Evolutionary conservation across 2,888 invertebrate genomes (phyloP), one percentile per base, ranked within the genome.

Genomic region (Masnerella sp.): DNA sequence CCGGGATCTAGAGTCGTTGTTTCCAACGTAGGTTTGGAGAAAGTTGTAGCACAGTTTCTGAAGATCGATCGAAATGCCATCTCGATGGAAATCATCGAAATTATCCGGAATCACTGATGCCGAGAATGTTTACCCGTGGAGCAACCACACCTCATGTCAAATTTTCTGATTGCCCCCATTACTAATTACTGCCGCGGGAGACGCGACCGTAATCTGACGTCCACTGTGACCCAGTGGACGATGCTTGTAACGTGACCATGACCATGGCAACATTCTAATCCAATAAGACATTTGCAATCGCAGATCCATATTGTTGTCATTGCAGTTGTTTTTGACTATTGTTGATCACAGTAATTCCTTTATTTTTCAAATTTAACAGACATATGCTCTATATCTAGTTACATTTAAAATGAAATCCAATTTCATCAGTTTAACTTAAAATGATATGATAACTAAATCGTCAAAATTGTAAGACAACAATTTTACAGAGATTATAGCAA

Each of bases 11-110:
- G 9, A 30, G 28, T n/a, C 42, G 56, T 43, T 40, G 43, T 25
- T 30, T 22, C 18, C 20, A 32, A n/a, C 18, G 25, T 45, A 45
- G 45, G 45, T 36, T 38, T 28, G 47, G 59, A 47, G 59, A 59
- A 59, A 59, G 59, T 59, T 59, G 59, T 59, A 59, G 59, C 59
- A 59, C 59, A 59, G 15, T 43, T 59, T 59, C 59, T 59, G 30
- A 5, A 47, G 59, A 59, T 59, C 59, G 59, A 59, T 59, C 58
- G 58, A 58, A 20, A 58, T 58, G 58, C 58, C 58, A 58, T 58
- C 58, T 58, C 45, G 58, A 58, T 58, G 34, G 45, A n/a, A 58
- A 58, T 58, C 58, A 45, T 58, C 45, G 34, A 58, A 58, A 58
- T 58, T 58, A 58, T 45, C 45, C 36, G 34, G 58, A 34, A 45